phyloP scores from a whole-genome alignment of 2,888 invertebrate species.

The Ryuthela nishihirai region DNA sequence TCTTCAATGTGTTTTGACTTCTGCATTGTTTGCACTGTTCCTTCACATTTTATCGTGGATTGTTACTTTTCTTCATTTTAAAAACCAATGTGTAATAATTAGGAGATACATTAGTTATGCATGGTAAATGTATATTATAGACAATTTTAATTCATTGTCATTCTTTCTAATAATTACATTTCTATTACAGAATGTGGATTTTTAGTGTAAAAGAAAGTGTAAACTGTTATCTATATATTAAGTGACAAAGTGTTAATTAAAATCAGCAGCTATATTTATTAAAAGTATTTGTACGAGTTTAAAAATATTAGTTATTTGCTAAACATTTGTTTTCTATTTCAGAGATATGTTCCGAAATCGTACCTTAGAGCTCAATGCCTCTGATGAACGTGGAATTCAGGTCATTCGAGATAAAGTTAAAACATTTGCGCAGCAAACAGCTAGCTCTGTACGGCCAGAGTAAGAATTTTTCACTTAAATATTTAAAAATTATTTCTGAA shows the following conservation, averaged over 20 bases:
- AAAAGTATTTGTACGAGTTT: slow-evolving; percentile 10
- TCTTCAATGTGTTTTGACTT: too few relatives aligned
- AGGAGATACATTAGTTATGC: too few relatives aligned
- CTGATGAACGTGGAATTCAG: slow-evolving; percentile 97
- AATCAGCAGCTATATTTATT: not conserved
- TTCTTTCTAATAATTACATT: not conserved
- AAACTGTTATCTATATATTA: slow-evolving; percentile 1
- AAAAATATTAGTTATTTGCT: not conserved
- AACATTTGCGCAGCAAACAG: slow-evolving; percentile 85
- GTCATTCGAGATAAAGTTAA: slow-evolving; percentile 90
- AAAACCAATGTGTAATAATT: too few relatives aligned
- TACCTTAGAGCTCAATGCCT: slow-evolving; percentile 94
- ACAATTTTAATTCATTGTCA: slow-evolving; percentile 56
- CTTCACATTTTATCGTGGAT: too few relatives aligned
- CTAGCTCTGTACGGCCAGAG: slow-evolving; percentile 56
- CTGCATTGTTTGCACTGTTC: too few relatives aligned
- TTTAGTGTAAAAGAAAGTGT: slow-evolving; percentile 1
- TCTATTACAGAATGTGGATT: not conserved
- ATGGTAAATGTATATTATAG: too few relatives aligned
- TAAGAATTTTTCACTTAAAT: slow-evolving; percentile 40
- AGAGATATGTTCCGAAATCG: slow-evolving; percentile 54
- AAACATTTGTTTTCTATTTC: not conserved
- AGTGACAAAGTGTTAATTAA: not conserved
- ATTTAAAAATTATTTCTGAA: too few relatives aligned
- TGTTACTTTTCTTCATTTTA: too few relatives aligned